Percentiles rank a stretch among this genome's conserved stretches.
phyloP scores from a whole-genome alignment of 2,888 invertebrate genomes.

The Rhagium mordax region DNA sequence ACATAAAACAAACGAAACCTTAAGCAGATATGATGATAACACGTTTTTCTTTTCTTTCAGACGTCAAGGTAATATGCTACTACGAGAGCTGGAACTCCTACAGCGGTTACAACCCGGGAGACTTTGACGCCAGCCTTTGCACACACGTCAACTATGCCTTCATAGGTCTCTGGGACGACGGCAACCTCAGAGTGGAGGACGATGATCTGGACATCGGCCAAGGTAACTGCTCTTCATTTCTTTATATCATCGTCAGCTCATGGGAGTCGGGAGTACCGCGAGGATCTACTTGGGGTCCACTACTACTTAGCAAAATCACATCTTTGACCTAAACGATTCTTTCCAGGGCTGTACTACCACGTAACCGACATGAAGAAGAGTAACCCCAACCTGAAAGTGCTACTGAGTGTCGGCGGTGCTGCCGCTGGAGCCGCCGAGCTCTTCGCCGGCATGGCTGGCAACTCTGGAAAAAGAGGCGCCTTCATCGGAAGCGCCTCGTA shows the following conservation, averaged over 20 bases:
- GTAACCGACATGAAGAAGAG: constrained; percentile 72
- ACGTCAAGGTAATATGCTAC: constrained; percentile 45
- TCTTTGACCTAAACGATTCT: no score
- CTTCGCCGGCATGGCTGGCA: constrained; percentile 36
- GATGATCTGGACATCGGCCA: constrained; percentile 73
- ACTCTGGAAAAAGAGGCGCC: constrained; percentile 65
- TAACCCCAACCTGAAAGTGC: constrained; percentile 72
- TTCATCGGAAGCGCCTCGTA: constrained; percentile 74
- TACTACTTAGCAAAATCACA: no score
- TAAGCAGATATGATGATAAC: no score
- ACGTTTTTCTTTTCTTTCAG: not conserved
- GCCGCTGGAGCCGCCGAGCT: constrained; percentile 5
- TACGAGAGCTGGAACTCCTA: constrained; percentile 52
- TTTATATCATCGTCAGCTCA: no score
- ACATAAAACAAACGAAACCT: no score
- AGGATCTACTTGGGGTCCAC: no score
- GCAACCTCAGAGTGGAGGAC: constrained; percentile 65
- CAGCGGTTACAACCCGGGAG: constrained; percentile 42
- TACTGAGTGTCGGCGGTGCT: constrained; percentile 76
- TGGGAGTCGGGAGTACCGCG: no score
- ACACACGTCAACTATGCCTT: constrained; percentile 57
- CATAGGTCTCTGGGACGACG: constrained; percentile 49
- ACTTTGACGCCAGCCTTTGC: constrained; percentile 54
- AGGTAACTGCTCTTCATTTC: no score
- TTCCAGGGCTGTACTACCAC: constrained; percentile 70